Evolutionary conservation across 2,797 vertebrate genomes (phyloP).

Genomic region (Cyclura pinguis): DNA sequence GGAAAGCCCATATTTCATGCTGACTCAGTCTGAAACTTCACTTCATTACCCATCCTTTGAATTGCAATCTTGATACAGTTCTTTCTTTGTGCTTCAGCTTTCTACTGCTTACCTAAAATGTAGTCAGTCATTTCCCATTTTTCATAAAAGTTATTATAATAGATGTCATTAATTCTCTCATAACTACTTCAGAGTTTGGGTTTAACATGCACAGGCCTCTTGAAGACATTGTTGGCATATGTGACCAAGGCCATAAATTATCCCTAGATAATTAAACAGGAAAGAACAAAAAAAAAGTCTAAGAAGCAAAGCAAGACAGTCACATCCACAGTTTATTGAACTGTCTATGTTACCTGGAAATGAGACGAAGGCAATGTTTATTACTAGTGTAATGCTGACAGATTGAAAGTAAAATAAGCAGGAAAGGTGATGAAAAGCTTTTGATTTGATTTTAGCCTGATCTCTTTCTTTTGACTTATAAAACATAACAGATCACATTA

Average conservation of each 20-base stretch:
- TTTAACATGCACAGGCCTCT: not conserved
- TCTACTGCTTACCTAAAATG: constrained; percentile 6
- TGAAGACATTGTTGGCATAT: not conserved
- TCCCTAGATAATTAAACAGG: constrained; percentile 35
- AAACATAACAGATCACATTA: constrained; percentile 2
- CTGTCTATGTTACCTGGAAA: not conserved
- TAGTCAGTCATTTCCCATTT: constrained; percentile 14
- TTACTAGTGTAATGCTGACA: not conserved
- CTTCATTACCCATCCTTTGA: not conserved
- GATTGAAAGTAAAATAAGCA: constrained; percentile 33
- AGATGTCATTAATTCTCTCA: constrained; percentile 5
- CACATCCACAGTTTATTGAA: not conserved
- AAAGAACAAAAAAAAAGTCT: constrained; percentile 8
- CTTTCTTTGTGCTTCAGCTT: not conserved
- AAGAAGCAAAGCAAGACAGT: constrained; percentile 37
- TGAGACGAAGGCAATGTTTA: not conserved
- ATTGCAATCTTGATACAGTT: not conserved
- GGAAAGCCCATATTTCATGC: not conserved
- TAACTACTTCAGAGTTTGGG: constrained; percentile 22
- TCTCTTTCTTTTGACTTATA: not conserved
- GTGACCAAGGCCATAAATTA: constrained; percentile 21
- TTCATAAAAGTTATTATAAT: constrained; percentile 36
- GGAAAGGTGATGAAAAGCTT: constrained; percentile 31
- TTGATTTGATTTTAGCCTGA: constrained; percentile 15
- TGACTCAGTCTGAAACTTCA: constrained; percentile 5